Base-by-base conservation (phyloP, 2,797 vertebrate species). In the Clarias pachynema region DNA sequence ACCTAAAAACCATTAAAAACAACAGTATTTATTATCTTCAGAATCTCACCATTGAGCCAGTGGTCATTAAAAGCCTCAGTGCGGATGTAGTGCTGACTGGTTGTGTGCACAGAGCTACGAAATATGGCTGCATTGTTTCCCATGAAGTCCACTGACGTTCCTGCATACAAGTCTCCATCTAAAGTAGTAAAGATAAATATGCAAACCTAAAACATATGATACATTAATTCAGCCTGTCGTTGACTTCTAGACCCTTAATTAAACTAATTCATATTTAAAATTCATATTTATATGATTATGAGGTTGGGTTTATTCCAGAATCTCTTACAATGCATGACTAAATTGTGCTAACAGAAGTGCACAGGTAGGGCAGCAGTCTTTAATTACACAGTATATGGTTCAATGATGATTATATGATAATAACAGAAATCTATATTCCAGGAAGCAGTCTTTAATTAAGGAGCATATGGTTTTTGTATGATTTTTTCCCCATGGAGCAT, bases 121-220 rank as follows among this genome's bases (percentile, higher is more conserved):
- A 97, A 96, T 89, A 97, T 94, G 0, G 94, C 96, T 0, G 96
- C 94, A 0, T 96, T 97, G 74, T 93, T 95, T 20, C 96, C 96
- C 96, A 97, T 97, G 87, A 97, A 97, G 87, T 97, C 96, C 0
- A 96, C 95, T 0, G 96, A 96, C 1, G 95, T 96, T 1, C 96
- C 97, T 0, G 96, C 94, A 2, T 96, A 97, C 4, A 97, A 92
- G 26, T 96, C 95, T 6, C 95, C 95, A n/a, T 94, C 96, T 97
- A 78, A n/a, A 3, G 40, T 10, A 5, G 40, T 10, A 49, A 78
- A 86, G 20, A 82, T 8, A 70, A 2, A 79, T 9, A 60, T 29
- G 69, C 26, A 49, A 53, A 79, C 4, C 20, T n/a, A 31, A 49
- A 66, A 16, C 57, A 6, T 74, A 18, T 85, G 68, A 78, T 79